A percentile compares a stretch with the other conserved stretches of the same genome.
These are phyloP conservation scores for Halictus ligatus DNA, from an alignment of 2,888 invertebrate genomes.

Conservation along the genomic window DNA sequence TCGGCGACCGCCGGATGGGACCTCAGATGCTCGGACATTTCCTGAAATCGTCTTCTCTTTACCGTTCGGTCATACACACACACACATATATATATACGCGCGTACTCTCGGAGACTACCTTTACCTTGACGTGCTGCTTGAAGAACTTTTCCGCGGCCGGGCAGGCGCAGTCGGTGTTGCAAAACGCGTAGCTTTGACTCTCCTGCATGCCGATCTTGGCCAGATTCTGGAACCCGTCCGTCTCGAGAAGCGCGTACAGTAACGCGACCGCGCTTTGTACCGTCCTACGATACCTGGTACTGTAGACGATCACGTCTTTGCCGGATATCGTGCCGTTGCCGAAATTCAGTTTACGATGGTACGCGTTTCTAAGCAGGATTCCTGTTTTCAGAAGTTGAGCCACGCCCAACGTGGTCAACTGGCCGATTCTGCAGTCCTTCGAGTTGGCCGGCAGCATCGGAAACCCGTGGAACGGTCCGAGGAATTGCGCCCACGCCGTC, in stretches of 20 bases:
- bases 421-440: conserved; percentile 92
- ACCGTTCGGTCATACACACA: conserved; percentile 51
- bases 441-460: conserved; percentile 89
- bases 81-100: too few species aligned
- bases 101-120: background rate
- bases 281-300: conserved; percentile 94
- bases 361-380: conserved; percentile 87
- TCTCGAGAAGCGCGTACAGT: conserved; percentile 89
- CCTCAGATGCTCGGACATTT: conserved; percentile 88
- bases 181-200: conserved; percentile 93
- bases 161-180: conserved; percentile 94
- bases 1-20: conserved; percentile 91
- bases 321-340: conserved; percentile 84
- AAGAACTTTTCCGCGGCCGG: conserved; percentile 88
- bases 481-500: conserved; percentile 89
- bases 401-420: conserved; percentile 93
- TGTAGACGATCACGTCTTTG: conserved; percentile 89
- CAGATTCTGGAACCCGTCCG: conserved; percentile 86
- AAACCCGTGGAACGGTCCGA: conserved; percentile 94
- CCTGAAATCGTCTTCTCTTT: conserved; percentile 81
- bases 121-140: conserved; percentile 82
- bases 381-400: conserved; percentile 94
- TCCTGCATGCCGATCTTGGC: conserved; percentile 89
- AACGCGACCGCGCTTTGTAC: conserved; percentile 95
- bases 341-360: conserved; percentile 85